A percentile compares a stretch with the other conserved stretches of the same genome.
phyloP scores from a whole-genome alignment of 2,113 vertebrate species.

The Beaufortia kweichowensis region DNA sequence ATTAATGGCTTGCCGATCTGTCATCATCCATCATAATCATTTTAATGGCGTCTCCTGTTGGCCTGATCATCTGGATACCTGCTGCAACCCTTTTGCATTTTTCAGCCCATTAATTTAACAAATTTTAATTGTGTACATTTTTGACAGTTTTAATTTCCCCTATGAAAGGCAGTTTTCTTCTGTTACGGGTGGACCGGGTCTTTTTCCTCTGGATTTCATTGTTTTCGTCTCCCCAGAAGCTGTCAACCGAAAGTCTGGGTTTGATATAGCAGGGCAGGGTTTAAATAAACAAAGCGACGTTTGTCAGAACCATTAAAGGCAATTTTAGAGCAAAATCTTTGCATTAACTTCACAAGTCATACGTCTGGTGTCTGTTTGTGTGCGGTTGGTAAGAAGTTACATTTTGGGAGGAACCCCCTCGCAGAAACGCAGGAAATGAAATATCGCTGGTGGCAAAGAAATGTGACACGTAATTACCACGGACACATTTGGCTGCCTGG shows the following conservation, averaged over 20 bases:
- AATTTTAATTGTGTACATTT: conserved; percentile 79
- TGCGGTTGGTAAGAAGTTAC: conserved; percentile 18
- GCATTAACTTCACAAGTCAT: conserved; percentile 17
- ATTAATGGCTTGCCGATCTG: conserved; percentile 68
- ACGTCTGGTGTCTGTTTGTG: conserved; percentile 34
- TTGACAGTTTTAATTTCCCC: conserved; percentile 81
- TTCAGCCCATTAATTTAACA: conserved; percentile 84
- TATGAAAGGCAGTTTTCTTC: conserved; percentile 52
- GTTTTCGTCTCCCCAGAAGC: conserved; percentile 45
- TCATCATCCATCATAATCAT: conserved; percentile 80
- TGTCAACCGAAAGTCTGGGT: conserved; percentile 58
- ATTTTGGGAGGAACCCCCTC: conserved; percentile 21
- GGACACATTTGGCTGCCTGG: conserved; percentile 57
- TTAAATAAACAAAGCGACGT: conserved; percentile 53
- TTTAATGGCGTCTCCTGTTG: conserved; percentile 79
- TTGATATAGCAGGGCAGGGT: conserved; percentile 35
- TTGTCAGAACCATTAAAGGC: conserved; percentile 42
- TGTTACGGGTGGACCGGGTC: conserved; percentile 48
- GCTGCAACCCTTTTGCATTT: conserved; percentile 74
- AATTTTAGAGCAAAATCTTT: conserved; percentile 16
- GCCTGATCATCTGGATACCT: conserved; percentile 81
- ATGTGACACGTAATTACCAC: conserved; percentile 65
- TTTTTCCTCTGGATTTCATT: conserved; percentile 28
- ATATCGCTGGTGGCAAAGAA: conserved; percentile 69
- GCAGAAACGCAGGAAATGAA: conserved; percentile 51